phyloP scores from a whole-genome alignment of 2,113 vertebrate species.

The Phrynosoma blainvillii region DNA sequence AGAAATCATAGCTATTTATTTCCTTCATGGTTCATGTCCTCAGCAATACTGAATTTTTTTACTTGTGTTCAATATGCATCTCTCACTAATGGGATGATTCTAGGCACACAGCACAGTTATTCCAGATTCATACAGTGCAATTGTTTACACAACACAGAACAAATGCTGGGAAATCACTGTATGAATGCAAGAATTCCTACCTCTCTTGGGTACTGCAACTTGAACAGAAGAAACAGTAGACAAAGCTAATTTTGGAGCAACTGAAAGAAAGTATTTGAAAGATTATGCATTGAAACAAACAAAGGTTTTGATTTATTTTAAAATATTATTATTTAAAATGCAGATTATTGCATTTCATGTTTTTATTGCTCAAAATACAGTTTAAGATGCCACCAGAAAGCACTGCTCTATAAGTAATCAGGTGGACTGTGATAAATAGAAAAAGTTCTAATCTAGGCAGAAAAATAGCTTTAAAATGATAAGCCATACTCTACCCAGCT shows the following conservation, averaged over 20 bases:
- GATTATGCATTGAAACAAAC: slow-evolving; percentile 48
- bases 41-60: slow-evolving; percentile 42
- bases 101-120: slow-evolving; percentile 78
- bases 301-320: slow-evolving; percentile 39
- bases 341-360: not conserved
- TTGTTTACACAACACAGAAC: slow-evolving; percentile 75
- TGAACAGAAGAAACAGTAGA: slow-evolving; percentile 94
- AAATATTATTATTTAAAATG: not conserved
- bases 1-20: slow-evolving; percentile 36
- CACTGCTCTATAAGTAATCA: slow-evolving; percentile 10
- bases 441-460: slow-evolving; percentile 20
- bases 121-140: slow-evolving; percentile 86
- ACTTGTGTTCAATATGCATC: slow-evolving; percentile 60
- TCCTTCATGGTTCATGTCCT: slow-evolving; percentile 48
- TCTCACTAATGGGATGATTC: slow-evolving; percentile 70
- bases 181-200: slow-evolving; percentile 93
- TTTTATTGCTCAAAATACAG: slow-evolving; percentile 12
- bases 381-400: slow-evolving; percentile 1
- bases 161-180: slow-evolving; percentile 74
- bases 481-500: not conserved
- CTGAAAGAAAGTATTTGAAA: slow-evolving; percentile 72
- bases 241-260: slow-evolving; percentile 93
- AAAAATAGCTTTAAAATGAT: not conserved
- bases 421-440: not conserved
- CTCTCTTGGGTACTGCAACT: slow-evolving; percentile 97